Base-by-base conservation (phyloP, 2,113 vertebrate species). In the Tupaia tana region DNA sequence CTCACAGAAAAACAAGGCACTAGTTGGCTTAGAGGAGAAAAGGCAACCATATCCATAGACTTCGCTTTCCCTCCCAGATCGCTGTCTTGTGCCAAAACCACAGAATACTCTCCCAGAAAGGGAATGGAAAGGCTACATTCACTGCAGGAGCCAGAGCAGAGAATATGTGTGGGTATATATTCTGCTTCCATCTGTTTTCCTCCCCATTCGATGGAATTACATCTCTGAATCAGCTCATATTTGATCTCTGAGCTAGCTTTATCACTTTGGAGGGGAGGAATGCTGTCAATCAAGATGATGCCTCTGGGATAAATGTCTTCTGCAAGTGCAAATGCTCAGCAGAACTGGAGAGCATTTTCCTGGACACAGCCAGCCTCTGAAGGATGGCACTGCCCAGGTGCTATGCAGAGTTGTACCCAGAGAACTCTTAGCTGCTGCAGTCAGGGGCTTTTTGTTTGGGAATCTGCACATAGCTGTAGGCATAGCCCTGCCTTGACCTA, bases 21-120 rank as follows among this genome's bases (percentile, higher is more conserved):
- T 93, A 9, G 94, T 73, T 97, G 91, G 80, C n/a, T 92, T 29
- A 8, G 43, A 86, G n/a, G 94, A 97, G 95, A 97, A 95, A 96
- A 97, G 91, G 88, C 94, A 94, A 61, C 34, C 69, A 93, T 86
- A 82, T 58, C 82, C 95, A 84, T 27, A n/a, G 25, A 89, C 97
- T 67, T 90, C 71, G 61, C 64, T 95, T 71, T 93, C 92, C 86
- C 93, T 89, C 92, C 94, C 93, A 75, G 92, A 83, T 92, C 77
- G 66, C 8, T n/a, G 67, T 90, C 95, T 27, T 61, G 20, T 97
- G 97, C 94, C 96, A 97, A 96, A 93, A 43, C 91, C 87, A 64
- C 93, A 96, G 87, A 90, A 95, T 63, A 66, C 29, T 34, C 88
- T 93, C 87, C 96, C 81, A 81, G 92, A 22, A 13, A 97, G 80